Evolutionary conservation across 1,140 invertebrate genomes (phyloP).

Genomic region (Cyrtorhinus lividipennis): DNA sequence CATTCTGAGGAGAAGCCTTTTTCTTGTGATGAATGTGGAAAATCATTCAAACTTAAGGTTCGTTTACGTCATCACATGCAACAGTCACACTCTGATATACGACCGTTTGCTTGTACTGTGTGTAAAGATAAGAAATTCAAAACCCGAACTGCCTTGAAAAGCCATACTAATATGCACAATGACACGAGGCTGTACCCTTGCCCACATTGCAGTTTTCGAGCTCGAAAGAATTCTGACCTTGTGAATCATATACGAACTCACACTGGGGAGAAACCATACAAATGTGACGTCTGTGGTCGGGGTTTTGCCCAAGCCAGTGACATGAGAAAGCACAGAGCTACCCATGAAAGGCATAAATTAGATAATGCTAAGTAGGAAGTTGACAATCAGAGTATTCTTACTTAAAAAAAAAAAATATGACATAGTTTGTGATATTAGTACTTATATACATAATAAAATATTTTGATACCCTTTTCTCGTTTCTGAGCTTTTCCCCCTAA

Average conservation of each 20-base stretch:
- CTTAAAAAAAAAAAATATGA: no score
- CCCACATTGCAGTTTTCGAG: constrained; percentile 37
- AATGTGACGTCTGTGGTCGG: constrained; percentile 32
- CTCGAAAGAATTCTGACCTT: constrained; percentile 38
- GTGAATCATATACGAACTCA: constrained; percentile 37
- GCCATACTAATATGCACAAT: constrained; percentile 35
- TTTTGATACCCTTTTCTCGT: no score
- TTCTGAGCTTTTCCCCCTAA: no score
- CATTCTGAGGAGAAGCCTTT: constrained; percentile 59
- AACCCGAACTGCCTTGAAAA: constrained; percentile 32
- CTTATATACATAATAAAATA: no score
- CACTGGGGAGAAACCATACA: constrained; percentile 39
- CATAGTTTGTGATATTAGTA: no score
- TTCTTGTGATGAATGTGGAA: constrained; percentile 55
- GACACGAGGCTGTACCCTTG: constrained; percentile 35
- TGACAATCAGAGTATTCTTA: no score
- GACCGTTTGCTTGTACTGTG: constrained; percentile 33
- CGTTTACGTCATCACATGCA: constrained; percentile 25
- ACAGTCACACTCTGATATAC: constrained; percentile 29
- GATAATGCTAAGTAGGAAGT: no score
- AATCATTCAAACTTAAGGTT: constrained; percentile 34
- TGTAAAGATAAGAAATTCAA: constrained; percentile 33
- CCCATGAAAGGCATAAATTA: constrained; percentile 17
- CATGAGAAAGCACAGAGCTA: constrained; percentile 24
- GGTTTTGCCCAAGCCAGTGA: constrained; percentile 24